Evolutionary conservation across 1,140 invertebrate species (phyloP).

Genomic region (Zaprionus ghesquierei): DNA sequence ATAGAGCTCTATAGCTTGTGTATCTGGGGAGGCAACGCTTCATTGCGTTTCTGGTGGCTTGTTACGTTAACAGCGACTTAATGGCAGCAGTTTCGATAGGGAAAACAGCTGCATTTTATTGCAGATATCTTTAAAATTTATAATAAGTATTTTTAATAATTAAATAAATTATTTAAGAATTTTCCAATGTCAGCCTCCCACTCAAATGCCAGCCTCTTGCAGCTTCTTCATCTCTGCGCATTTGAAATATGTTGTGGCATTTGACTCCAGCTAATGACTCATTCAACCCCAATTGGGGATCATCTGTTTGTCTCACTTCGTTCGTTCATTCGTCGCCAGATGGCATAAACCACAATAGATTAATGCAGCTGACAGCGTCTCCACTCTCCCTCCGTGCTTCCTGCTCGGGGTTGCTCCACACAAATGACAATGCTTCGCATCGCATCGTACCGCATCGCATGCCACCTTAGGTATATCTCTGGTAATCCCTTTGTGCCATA

Average conservation of each 20-base stretch:
- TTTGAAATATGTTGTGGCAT: conserved; percentile 8
- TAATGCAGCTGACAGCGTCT: conserved; percentile 32
- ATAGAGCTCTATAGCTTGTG: background rate
- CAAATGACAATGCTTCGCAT: background rate
- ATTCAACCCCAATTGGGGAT: conserved; percentile 40
- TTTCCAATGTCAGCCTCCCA: background rate
- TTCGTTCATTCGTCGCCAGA: too few species aligned
- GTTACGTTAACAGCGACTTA: conserved; percentile 17
- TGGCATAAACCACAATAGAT: conserved; percentile 42
- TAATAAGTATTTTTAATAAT: too few species aligned
- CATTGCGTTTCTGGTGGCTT: conserved; percentile 37
- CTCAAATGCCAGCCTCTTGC: background rate
- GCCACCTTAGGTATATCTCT: background rate
- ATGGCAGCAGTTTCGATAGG: background rate
- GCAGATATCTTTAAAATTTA: background rate
- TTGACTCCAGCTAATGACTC: conserved; percentile 29
- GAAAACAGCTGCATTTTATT: background rate
- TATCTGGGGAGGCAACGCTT: conserved; percentile 36
- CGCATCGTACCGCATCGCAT: background rate
- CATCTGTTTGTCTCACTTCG: conserved; percentile 3
- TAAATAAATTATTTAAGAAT: background rate
- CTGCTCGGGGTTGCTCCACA: too few species aligned
- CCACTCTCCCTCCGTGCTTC: background rate
- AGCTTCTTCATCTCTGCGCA: conserved; percentile 10
- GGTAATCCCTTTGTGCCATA: conserved; percentile 25